phyloP scores from a whole-genome alignment of 2,113 vertebrate species.

The Myrmecophaga tridactyla region DNA sequence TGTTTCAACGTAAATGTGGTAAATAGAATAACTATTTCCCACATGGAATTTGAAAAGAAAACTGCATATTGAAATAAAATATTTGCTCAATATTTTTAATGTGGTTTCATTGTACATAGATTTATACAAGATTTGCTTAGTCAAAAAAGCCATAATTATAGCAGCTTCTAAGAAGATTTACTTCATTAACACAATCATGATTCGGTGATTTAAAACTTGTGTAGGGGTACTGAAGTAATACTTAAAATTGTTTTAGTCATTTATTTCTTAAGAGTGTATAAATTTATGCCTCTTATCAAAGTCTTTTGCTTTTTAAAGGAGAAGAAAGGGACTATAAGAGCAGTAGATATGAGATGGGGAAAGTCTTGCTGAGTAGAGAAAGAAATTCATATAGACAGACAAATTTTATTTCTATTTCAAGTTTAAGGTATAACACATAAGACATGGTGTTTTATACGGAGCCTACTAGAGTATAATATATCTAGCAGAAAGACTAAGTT shows the following conservation, averaged over 20 bases:
- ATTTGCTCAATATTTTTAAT: background rate
- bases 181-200: background rate
- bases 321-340: background rate
- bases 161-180: background rate
- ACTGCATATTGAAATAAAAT: background rate
- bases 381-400: background rate
- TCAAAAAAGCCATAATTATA: background rate
- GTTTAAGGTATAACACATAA: background rate
- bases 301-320: background rate
- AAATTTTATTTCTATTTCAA: background rate
- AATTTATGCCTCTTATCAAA: background rate
- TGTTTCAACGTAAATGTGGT: background rate
- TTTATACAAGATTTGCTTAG: background rate
- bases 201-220: background rate
- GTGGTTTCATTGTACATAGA: background rate
- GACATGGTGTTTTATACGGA: background rate
- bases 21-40: background rate
- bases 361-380: background rate
- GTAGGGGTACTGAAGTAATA: background rate
- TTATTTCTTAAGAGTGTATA: background rate
- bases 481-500: background rate
- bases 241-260: slow-evolving; percentile 2
- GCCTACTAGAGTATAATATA: background rate
- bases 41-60: background rate
- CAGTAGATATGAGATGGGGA: background rate